phyloP scores from a whole-genome alignment of 2,113 vertebrate species.

The Apodemus speciosus region DNA sequence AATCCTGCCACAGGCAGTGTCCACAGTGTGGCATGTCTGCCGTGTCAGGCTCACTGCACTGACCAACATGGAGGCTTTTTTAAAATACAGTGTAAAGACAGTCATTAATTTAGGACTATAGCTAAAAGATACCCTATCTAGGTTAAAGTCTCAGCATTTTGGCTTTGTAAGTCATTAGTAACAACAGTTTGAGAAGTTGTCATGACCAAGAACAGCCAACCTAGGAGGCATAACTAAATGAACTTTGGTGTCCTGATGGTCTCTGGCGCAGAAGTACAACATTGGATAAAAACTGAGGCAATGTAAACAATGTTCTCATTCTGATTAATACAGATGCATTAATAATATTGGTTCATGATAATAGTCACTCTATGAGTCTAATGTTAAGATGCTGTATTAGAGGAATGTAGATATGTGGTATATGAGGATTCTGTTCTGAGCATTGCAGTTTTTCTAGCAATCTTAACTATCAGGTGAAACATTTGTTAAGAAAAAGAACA shows the following conservation, averaged over 20 bases:
- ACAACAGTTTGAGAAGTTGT: background rate
- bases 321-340: background rate
- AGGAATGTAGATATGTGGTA: background rate
- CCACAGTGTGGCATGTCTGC: background rate
- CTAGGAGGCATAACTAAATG: background rate
- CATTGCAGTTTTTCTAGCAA: background rate
- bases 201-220: background rate
- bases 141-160: background rate
- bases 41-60: background rate
- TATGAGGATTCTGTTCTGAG: background rate
- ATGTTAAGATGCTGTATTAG: background rate
- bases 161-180: background rate
- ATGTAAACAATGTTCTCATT: background rate
- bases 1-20: background rate
- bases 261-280: background rate
- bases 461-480: constrained; percentile 1
- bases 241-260: background rate
- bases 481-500: background rate
- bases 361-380: background rate
- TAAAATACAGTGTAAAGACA: background rate
- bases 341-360: background rate
- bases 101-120: background rate
- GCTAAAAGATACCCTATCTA: constrained; percentile 1
- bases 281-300: background rate
- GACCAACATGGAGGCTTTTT: background rate